Evolutionary conservation across 2,797 vertebrate species (phyloP).

Genomic region (Sebastes hopkinsi): DNA sequence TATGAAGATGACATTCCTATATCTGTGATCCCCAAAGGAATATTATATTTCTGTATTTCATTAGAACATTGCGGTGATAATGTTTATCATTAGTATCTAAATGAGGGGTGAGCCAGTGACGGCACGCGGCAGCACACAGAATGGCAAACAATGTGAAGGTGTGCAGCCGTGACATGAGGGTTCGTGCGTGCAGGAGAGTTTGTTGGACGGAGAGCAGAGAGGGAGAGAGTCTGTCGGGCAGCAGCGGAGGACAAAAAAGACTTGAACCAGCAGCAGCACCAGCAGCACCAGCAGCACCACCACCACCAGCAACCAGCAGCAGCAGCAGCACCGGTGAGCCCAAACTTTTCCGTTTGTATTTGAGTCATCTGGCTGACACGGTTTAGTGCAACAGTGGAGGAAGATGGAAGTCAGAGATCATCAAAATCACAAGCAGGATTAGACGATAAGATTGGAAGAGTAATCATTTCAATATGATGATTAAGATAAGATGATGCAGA

Average conservation of each 20-base stretch:
- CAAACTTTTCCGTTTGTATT: not conserved
- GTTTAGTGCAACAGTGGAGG: constrained; percentile 1
- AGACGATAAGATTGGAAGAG: not conserved
- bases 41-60: not conserved
- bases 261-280: not conserved
- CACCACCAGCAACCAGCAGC: not conserved
- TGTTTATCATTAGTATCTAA: not conserved
- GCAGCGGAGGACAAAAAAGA: constrained; percentile 12
- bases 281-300: not conserved
- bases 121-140: constrained; percentile 13
- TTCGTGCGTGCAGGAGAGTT: not conserved
- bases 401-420: constrained; percentile 7
- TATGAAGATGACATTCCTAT: not conserved
- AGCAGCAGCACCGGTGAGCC: constrained; percentile 49
- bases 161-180: constrained; percentile 16
- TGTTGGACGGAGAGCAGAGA: constrained; percentile 20
- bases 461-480: not conserved
- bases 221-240: constrained; percentile 22
- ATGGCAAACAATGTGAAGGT: constrained; percentile 32
- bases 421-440: not conserved
- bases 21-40: not conserved
- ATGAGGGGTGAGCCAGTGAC: constrained; percentile 21
- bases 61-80: not conserved
- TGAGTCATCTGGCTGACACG: constrained; percentile 3
- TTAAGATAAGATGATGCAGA: not conserved